phyloP scores from a whole-genome alignment of 2,797 vertebrate genomes.

The Hipposideros larvatus region DNA sequence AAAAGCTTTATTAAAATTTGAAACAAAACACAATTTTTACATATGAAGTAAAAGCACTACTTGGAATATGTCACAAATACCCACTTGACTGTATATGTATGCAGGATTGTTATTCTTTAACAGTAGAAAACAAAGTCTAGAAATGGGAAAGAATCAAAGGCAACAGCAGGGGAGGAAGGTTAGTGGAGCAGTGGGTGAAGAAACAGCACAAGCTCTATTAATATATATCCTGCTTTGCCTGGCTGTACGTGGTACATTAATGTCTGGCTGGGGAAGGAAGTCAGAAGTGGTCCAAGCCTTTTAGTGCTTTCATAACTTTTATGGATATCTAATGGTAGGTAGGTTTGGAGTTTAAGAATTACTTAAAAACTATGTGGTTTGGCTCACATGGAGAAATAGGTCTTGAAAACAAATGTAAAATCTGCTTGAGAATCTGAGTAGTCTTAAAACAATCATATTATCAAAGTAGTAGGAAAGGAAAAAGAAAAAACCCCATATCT shows the following conservation, averaged over 20 bases:
- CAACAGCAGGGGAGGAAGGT: background rate
- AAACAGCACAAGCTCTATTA: background rate
- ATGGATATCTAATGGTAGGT: background rate
- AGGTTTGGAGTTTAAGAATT: background rate
- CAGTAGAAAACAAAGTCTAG: background rate
- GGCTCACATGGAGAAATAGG: background rate
- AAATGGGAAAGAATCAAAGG: background rate
- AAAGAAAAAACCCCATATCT: background rate
- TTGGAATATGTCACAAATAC: background rate
- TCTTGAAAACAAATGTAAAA: conserved; percentile 31
- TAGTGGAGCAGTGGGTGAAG: background rate
- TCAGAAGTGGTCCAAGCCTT: accelerated
- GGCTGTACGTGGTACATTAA: background rate
- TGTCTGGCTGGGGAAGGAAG: background rate
- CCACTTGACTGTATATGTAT: background rate
- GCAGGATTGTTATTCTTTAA: background rate
- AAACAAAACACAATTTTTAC: background rate
- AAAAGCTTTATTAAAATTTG: background rate
- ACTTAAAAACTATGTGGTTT: background rate
- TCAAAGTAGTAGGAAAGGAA: background rate
- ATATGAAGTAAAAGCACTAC: background rate
- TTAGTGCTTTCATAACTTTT: background rate
- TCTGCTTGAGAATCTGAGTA: background rate
- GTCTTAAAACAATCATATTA: background rate
- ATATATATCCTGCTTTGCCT: background rate